Evolutionary conservation across 1,140 invertebrate species (phyloP), one percentile per base, ranked within the genome.

Genomic region (Drosophila mojavensis): DNA sequence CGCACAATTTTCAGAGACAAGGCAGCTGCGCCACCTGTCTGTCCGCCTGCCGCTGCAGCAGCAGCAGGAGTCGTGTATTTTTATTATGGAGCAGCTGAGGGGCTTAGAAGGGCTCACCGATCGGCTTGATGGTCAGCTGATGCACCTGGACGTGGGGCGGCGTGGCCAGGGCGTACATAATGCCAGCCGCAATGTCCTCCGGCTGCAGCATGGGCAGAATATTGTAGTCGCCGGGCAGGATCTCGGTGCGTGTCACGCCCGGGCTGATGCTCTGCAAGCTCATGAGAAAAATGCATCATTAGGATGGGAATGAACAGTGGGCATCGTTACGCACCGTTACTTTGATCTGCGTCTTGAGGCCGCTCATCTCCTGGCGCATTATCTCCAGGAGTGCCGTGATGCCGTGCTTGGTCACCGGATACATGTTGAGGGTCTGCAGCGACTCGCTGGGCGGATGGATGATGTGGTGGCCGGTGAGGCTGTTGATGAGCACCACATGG

Each of bases 401-500:
- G 11, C 94, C 94, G 80, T 93, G 93, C 90, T 95, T 95, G 1
- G 94, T 93, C 3, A 94, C 93, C 7, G 93, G 79, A 86, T 95
- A 95, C 78, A 90, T 90, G 24, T 90, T 90, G 17, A 90, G 75
- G 30, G 5, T 2, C 33, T 81, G 85, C 50, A 79, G 11, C 9
- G 54, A 41, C 0, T 75, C 81, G 9, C 63, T 60, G 0, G 74
- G 77, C 24, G 79, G 79, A 69, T 72, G 26, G 13, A 90, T 77
- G 10, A 92, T 56, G 0, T 47, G 30, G 6, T 91, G 81, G 0
- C 89, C 92, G 1, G 84, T 75, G 5, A 90, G 70, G 58, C 85
- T 91, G 11, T 90, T 91, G 17, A 91, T 82, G 5, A 91, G 64
- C 33, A 90, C 73, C 28, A 97, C 94, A 74, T 97, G 95, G 0